Base-by-base conservation (phyloP, 2,888 invertebrate genomes). In the Lycaena phlaeas region DNA sequence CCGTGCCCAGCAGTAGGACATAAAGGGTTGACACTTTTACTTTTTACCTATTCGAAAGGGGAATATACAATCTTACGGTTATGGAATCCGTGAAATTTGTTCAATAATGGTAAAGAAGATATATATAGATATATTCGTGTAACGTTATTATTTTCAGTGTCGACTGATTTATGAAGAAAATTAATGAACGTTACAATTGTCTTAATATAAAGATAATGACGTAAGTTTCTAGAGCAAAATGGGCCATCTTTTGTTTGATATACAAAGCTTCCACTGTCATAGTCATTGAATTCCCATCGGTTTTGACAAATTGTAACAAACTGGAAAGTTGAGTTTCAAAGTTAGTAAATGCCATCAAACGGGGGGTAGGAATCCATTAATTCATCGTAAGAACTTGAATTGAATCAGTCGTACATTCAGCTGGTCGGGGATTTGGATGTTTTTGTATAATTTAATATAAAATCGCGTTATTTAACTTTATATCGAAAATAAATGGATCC, bases 251-350 rank as follows among this genome's bases (percentile, higher is more conserved):
- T 72, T 74, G 68, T 74, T 68, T 70, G 63, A 61, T 56, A 61
- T 57, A 50, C 50, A 51, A 43, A 47, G 46, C 57, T 53, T n/a
- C 63, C 56, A 58, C 67, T 70, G 65, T 75, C 65, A 56, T 65
- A 57, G 45, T 64, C 63, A 73, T 69, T 66, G 73, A 64, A 68
- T 70, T 67, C 64, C 64, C 60, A 75, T 74, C 69, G 69, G 60
- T 61, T 58, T 58, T 67, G 68, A 74, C 70, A 76, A 78, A 78
- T 78, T 76, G 69, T 68, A 72, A 76, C 73, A 72, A 75, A 73
- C 71, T 69, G 65, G 54, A 66, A 75, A 76, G 73, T 77, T 65
- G 61, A 64, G 62, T 69, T 66, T 46, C 56, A 55, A 69, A 77
- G 63, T 76, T 68, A 56, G 57, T 56, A 59, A 58, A 66, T 63